Evolutionary conservation across 2,113 vertebrate genomes (phyloP).

Genomic region (Lates calcarifer): DNA sequence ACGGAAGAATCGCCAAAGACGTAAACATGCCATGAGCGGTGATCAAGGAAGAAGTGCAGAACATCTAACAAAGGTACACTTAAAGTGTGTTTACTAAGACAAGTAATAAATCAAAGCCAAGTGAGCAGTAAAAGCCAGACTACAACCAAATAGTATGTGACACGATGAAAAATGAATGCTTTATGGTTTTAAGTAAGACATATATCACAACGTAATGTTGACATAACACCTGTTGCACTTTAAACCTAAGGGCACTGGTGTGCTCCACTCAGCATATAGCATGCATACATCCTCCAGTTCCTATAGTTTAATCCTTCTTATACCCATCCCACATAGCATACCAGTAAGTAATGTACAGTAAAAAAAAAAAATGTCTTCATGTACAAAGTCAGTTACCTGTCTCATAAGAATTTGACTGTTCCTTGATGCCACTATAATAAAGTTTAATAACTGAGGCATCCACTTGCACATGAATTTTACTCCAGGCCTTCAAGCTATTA

Average conservation of each 20-base stretch:
- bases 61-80: conserved; percentile 40
- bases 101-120: conserved; percentile 49
- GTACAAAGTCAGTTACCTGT: neutral
- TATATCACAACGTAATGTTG: conserved; percentile 24
- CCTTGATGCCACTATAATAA: neutral
- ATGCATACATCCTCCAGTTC: too few species aligned
- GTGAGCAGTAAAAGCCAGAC: conserved; percentile 23
- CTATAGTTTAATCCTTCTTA: neutral
- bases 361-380: neutral
- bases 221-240: conserved; percentile 44
- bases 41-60: conserved; percentile 31
- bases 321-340: neutral
- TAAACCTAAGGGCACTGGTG: conserved; percentile 13
- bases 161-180: conserved; percentile 33
- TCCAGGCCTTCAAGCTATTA: conserved; percentile 56
- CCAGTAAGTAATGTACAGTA: neutral
- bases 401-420: neutral
- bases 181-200: conserved; percentile 27
- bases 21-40: conserved; percentile 55
- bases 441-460: neutral
- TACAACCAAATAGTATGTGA: conserved; percentile 23
- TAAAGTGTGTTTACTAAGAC: conserved; percentile 36
- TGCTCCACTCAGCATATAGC: conserved; percentile 12
- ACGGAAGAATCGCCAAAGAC: conserved; percentile 30
- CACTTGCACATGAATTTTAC: conserved; percentile 5